Conservation (phyloP, 2,797 vertebrate species). For the Rhinogobio ventralis region DNA sequence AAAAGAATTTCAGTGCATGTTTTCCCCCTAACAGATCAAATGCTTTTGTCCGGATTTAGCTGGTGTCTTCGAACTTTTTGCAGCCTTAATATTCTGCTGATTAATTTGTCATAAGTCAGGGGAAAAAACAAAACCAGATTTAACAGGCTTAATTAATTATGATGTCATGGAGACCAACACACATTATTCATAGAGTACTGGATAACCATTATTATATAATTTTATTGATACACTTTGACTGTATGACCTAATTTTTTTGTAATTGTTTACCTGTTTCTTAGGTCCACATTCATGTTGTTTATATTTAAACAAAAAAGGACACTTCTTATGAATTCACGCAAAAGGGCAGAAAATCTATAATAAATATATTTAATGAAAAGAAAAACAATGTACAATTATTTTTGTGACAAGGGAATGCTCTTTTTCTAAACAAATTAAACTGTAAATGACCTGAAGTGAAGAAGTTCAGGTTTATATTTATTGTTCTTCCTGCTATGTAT, state of each 20-base stretch:
- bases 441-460: background rate
- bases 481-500: background rate
- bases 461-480: background rate
- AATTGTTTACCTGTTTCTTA: background rate
- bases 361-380: background rate
- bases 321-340: background rate
- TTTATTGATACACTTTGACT: background rate
- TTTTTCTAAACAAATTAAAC: background rate
- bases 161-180: background rate
- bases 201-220: background rate
- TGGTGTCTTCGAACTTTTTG: background rate
- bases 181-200: background rate
- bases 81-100: background rate
- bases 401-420: background rate
- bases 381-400: background rate
- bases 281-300: background rate
- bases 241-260: background rate
- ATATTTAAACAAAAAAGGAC: background rate
- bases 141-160: background rate
- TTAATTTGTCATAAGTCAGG: background rate
- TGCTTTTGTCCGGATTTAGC: background rate
- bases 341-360: background rate
- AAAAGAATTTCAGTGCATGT: slow-evolving; percentile 14
- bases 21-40: background rate
- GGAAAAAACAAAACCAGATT: background rate